Evolutionary conservation across 1,140 invertebrate species (phyloP).

Genomic region (Camponotus floridanus): DNA sequence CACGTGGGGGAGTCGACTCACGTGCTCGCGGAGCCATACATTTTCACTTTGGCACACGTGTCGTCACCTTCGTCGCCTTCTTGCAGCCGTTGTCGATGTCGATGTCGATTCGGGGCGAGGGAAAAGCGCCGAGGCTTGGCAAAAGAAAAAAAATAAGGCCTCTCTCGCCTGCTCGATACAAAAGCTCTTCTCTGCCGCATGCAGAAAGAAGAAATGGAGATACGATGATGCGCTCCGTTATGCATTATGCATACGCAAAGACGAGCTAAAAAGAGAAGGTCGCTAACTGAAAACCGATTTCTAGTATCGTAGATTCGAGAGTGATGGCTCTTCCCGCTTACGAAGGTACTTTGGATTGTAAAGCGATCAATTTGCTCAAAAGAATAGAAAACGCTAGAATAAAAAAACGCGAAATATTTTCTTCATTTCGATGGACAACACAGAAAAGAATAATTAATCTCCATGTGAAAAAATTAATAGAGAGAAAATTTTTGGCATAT

Average conservation of each 20-base stretch:
- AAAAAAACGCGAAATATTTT: background rate
- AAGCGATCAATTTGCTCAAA: constrained; percentile 28
- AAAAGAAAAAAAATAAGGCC: constrained; percentile 48
- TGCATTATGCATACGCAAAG: constrained; percentile 75
- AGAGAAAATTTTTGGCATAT: background rate
- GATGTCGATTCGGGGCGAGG: constrained; percentile 52
- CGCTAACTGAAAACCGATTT: constrained; percentile 75
- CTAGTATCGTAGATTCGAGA: constrained; percentile 45
- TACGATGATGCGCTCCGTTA: constrained; percentile 77
- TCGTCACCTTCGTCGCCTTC: constrained; percentile 82
- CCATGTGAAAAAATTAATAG: background rate
- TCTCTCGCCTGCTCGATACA: constrained; percentile 67
- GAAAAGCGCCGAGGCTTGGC: constrained; percentile 3
- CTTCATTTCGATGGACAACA: background rate
- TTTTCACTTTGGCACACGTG: constrained; percentile 87
- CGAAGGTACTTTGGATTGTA: background rate
- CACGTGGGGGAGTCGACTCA: constrained; percentile 79
- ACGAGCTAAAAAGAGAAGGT: background rate
- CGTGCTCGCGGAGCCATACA: constrained; percentile 82
- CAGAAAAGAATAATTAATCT: background rate
- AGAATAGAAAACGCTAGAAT: background rate
- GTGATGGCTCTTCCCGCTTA: background rate
- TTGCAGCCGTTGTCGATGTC: constrained; percentile 79
- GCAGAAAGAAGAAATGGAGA: constrained; percentile 73
- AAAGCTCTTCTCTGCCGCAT: constrained; percentile 54